Percentiles rank a stretch among this genome's conserved stretches.
phyloP scores from a whole-genome alignment of 2,888 invertebrate genomes.

The Drosophila ochracea region DNA sequence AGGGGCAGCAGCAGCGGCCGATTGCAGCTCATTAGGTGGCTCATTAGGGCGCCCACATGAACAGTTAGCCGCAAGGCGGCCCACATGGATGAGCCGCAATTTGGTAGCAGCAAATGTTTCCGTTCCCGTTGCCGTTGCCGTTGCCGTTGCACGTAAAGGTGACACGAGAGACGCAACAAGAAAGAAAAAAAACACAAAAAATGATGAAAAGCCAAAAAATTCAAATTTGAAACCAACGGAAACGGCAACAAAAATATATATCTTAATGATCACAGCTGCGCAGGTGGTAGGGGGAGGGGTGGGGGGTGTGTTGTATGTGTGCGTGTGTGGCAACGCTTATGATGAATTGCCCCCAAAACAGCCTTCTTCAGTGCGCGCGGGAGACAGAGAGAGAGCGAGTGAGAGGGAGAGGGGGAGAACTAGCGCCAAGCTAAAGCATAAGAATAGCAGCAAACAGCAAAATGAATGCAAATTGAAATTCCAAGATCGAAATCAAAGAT shows the following conservation, averaged over 20 bases:
- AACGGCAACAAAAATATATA: constrained; percentile 45
- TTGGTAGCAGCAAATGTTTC: constrained; percentile 15
- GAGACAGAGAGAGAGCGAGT: not conserved
- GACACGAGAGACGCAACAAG: constrained; percentile 22
- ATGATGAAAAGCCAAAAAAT: constrained; percentile 12
- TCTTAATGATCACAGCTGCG: constrained; percentile 60
- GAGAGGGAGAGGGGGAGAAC: not conserved
- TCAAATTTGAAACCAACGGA: constrained; percentile 45
- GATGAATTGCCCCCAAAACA: constrained; percentile 62
- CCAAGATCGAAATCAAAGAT: constrained; percentile 71
- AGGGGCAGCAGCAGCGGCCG: not conserved
- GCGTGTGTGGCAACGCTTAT: constrained; percentile 54
- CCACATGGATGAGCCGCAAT: constrained; percentile 22
- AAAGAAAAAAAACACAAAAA: not conserved
- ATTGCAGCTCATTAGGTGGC: constrained; percentile 60
- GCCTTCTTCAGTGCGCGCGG: constrained; percentile 49
- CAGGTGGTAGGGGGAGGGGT: not conserved
- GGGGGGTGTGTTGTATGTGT: not conserved
- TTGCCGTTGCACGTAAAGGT: constrained; percentile 35
- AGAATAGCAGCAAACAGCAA: constrained; percentile 9
- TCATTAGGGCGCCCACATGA: constrained; percentile 72
- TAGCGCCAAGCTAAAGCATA: constrained; percentile 10
- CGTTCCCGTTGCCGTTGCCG: not conserved
- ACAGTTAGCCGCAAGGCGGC: constrained; percentile 21
- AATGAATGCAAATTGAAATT: constrained; percentile 74